A percentile compares a stretch with the other conserved stretches of the same genome.
Conservation (phyloP, 2,888 invertebrate genomes). For the Trissolcus brochymenae region DNA sequence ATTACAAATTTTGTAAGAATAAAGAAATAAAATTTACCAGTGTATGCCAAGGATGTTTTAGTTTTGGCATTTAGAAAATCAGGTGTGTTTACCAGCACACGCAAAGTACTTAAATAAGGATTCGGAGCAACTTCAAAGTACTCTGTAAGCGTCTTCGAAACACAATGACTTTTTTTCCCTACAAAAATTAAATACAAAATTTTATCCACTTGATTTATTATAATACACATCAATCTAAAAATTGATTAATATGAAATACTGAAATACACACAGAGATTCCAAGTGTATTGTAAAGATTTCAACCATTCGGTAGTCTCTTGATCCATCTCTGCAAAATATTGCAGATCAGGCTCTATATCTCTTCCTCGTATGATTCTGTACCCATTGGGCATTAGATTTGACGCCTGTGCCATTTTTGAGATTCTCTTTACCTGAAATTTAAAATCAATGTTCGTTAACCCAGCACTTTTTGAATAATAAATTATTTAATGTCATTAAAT, state of each 20-base stretch:
- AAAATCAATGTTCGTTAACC: neutral
- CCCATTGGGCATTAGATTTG: neutral
- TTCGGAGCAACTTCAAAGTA: constrained; percentile 79
- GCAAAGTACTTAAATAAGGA: constrained; percentile 80
- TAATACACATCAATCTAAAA: constrained; percentile 8
- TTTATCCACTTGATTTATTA: neutral
- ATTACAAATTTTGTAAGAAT: constrained; percentile 15
- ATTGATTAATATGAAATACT: constrained; percentile 3
- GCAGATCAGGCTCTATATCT: constrained; percentile 24
- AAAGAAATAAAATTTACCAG: constrained; percentile 63
- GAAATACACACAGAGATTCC: constrained; percentile 69
- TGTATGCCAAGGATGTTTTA: constrained; percentile 80
- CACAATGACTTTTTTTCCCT: constrained; percentile 79
- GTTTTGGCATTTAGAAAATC: constrained; percentile 82
- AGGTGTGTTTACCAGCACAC: constrained; percentile 80
- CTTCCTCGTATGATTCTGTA: constrained; percentile 10
- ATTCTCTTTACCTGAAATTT: neutral
- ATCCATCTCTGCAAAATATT: constrained; percentile 60
- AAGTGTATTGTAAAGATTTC: constrained; percentile 66
- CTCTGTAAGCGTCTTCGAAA: constrained; percentile 77
- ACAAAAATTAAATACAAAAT: constrained; percentile 25
- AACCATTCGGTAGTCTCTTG: constrained; percentile 68
- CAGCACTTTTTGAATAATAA: no score
- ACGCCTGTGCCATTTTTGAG: constrained; percentile 8
- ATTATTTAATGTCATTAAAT: no score